Conservation (phyloP, 2,888 invertebrate genomes). For the Epinotia bilunana region DNA sequence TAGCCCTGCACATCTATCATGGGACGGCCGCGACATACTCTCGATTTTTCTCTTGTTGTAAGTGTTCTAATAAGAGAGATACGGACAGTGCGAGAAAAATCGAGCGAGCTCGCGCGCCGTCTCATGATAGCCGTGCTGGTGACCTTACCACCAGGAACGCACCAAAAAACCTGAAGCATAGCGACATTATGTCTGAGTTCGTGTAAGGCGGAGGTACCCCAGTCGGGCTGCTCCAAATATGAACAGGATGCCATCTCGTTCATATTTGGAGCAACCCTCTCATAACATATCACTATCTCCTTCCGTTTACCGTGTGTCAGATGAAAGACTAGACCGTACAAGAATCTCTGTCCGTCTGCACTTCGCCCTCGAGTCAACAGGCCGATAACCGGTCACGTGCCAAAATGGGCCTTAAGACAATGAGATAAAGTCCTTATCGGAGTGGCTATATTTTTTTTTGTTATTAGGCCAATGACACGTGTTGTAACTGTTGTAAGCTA, state of each 20-base stretch:
- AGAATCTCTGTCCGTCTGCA: constrained; percentile 6
- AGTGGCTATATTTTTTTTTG: background rate
- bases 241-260: background rate
- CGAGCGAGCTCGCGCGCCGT: too few species aligned
- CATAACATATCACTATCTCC: constrained; percentile 7
- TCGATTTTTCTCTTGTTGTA: too few species aligned
- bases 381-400: constrained; percentile 8
- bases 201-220: too few species aligned
- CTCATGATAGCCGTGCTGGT: too few species aligned
- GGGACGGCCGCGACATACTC: too few species aligned
- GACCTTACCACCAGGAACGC: too few species aligned
- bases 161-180: too few species aligned
- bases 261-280: background rate
- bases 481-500: constrained; percentile 12
- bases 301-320: background rate
- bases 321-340: constrained; percentile 2
- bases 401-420: background rate
- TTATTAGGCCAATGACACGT: constrained; percentile 25
- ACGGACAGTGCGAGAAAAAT: too few species aligned
- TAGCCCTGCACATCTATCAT: too few species aligned
- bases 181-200: too few species aligned
- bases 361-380: constrained; percentile 13
- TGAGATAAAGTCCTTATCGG: background rate
- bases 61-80: too few species aligned
- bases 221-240: too few species aligned